Base-by-base conservation (phyloP, 2,113 vertebrate genomes). In the Lota lota region DNA sequence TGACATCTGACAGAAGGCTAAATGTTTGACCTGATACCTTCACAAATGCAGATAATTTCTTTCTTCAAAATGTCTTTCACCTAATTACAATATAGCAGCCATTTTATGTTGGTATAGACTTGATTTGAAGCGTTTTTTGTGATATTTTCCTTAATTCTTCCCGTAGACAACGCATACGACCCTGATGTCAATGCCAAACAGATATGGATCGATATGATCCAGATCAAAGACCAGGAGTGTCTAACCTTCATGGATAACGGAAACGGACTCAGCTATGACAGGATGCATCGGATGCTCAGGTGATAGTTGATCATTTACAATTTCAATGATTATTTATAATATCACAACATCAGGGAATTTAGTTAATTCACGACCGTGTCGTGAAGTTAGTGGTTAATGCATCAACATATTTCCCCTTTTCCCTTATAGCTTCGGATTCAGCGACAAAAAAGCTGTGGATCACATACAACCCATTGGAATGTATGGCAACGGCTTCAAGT, bases 401-500 rank as follows among this genome's bases (percentile, higher is more conserved):
- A 53, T 53, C 4, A 53, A 53, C 50, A 1, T 28, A 16, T 65
- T 17, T 1, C 40, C 40, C 57, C 17, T 77, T 60, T 66, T 0
- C 18, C 40, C 7, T 10, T 80, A 22, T 81, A 99, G 97, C 79
- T 98, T 99, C 15, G 97, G 97, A 6, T 99, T 97, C 91, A 98
- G 96, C 78, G 95, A 99, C 68, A 99, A 99, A 90, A 87, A 85
- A n/a, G 61, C 92, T 24, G 21, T 94, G 67, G 92, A 93, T 22
- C 94, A 94, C 4, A 85, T 90, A 0, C 85, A 91, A 1, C 97
- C 97, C 0, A 95, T 99, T 72, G 97, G 97, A 4, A 80, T 97
- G 12, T 99, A 98, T 36, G 97, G 97, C 18, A 99, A 99, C 20
- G 97, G 96, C 2, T 99, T 99, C 92, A 99, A 99, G 79, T 99